Evolutionary conservation across 2,113 vertebrate genomes (phyloP), one percentile per base, ranked within the genome.

Genomic region (Amphilophus citrinellus): DNA sequence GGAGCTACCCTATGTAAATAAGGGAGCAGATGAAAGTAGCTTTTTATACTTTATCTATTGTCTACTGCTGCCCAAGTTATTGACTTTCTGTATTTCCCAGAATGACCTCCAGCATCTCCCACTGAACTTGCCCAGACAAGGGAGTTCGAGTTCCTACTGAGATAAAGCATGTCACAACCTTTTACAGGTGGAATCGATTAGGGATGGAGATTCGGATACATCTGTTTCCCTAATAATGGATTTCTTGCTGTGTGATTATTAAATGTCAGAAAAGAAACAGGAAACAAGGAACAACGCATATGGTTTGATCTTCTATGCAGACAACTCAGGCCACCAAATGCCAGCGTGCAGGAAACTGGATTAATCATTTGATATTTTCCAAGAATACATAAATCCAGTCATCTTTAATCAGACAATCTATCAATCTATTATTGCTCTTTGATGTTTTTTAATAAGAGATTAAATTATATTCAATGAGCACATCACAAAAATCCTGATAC

Each of bases 41-140:
- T 42, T 77, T 75, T 85, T 68, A n/a, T 37, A 62, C 10, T 84
- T 77, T 78, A 76, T 83, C 63, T 53, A 27, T 66, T 65, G 32
- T 60, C 78, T 61, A 22, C 82, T 85, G 83, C 53, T 82, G 56
- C 59, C 42, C 66, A 75, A 59, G 32, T 82, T 84, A 88, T 76
- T 81, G 77, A 85, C 82, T 80, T 76, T 50, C 53, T 61, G 17
- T 61, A 71, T 76, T 84, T 84, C 22, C 57, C 61, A 7, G 24
- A 77, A 75, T 59, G 32, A 85, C 57, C 76, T 62, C 59, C 24
- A 22, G 57, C 15, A 66, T 47, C 61, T 77, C 17, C 11, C 24
- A 59, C 20, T 24, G 35, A 80, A 71, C 35, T 27, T 1, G 5
- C 6, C 63, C 56, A 47, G 20, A 63, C 39, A 63, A 37, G 24